A percentile compares a stretch with the other conserved stretches of the same genome.
Conservation (phyloP, 2,888 invertebrate species). For the Fragum whitleyi region DNA sequence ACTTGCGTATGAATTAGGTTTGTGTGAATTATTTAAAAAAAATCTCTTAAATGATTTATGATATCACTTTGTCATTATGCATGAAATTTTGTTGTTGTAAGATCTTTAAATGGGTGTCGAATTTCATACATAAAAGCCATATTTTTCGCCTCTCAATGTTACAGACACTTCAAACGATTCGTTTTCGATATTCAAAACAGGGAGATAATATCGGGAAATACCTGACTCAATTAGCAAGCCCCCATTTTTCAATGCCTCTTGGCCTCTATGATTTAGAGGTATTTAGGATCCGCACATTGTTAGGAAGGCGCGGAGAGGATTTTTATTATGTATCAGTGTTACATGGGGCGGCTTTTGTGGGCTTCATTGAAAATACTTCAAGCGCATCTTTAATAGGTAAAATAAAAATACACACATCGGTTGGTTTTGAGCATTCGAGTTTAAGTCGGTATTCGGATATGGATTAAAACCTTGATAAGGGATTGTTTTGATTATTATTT, state of each 20-base stretch:
- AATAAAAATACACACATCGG: slow-evolving; percentile 12
- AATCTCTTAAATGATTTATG: too few species aligned
- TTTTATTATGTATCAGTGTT: slow-evolving; percentile 1
- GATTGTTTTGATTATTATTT: not conserved
- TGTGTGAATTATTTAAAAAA: too few species aligned
- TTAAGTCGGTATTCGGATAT: not conserved
- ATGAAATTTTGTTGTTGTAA: too few species aligned
- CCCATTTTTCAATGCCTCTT: not conserved
- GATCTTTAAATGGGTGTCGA: too few species aligned
- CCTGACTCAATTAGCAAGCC: not conserved
- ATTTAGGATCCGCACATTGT: slow-evolving; percentile 19
- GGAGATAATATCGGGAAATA: slow-evolving; percentile 1
- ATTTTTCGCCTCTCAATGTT: too few species aligned
- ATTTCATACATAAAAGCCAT: too few species aligned
- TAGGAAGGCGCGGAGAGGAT: slow-evolving; percentile 12
- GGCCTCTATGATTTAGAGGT: slow-evolving; percentile 22
- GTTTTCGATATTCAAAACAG: not conserved
- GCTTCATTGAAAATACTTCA: slow-evolving; percentile 8
- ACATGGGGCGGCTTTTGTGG: not conserved
- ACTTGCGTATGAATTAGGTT: too few species aligned
- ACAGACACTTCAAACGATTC: too few species aligned
- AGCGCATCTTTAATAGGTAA: slow-evolving; percentile 17
- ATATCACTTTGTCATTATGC: too few species aligned
- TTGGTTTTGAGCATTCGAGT: not conserved
- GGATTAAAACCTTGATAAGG: not conserved